Conservation (phyloP, 2,888 invertebrate species). For the Amblyjoppa fuscipennis region DNA sequence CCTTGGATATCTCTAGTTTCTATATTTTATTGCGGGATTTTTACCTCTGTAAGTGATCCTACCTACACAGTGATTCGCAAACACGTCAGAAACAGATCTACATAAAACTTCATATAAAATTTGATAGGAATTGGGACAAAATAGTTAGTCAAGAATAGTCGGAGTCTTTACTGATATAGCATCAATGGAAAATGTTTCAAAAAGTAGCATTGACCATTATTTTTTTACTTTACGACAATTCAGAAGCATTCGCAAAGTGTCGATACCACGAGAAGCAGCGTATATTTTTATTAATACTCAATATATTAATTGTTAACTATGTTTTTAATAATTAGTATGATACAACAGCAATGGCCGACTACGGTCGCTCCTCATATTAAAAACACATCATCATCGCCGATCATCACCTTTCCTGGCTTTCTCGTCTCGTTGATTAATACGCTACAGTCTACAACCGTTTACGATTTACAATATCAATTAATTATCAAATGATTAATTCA, state of each 20-base stretch:
- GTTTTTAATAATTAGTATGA: conserved; percentile 78
- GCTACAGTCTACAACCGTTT: conserved; percentile 83
- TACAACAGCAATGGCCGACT: conserved; percentile 81
- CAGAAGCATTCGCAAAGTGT: conserved; percentile 58
- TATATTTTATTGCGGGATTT: too few relatives aligned
- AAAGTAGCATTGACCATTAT: conserved; percentile 2
- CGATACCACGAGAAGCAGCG: conserved; percentile 70
- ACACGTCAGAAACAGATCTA: background rate
- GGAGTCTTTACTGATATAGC: conserved; percentile 9
- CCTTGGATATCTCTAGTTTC: background rate
- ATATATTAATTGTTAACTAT: conserved; percentile 67
- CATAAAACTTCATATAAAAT: background rate
- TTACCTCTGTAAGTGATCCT: background rate
- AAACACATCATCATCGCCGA: conserved; percentile 75
- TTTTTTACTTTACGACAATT: conserved; percentile 12
- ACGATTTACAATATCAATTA: conserved; percentile 85
- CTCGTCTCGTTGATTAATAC: conserved; percentile 80
- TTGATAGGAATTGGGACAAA: background rate
- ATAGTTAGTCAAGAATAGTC: conserved; percentile 15
- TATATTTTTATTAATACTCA: conserved; percentile 67
- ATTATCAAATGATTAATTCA: conserved; percentile 85
- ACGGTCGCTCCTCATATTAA: conserved; percentile 75
- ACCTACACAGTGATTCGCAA: background rate
- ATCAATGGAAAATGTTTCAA: conserved; percentile 32
- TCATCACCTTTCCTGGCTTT: conserved; percentile 68